Percentiles rank a stretch among this genome's conserved stretches.
These are phyloP conservation scores for Aethina tumida DNA, from an alignment of 1,140 invertebrate genomes.

Conservation along the genomic window DNA sequence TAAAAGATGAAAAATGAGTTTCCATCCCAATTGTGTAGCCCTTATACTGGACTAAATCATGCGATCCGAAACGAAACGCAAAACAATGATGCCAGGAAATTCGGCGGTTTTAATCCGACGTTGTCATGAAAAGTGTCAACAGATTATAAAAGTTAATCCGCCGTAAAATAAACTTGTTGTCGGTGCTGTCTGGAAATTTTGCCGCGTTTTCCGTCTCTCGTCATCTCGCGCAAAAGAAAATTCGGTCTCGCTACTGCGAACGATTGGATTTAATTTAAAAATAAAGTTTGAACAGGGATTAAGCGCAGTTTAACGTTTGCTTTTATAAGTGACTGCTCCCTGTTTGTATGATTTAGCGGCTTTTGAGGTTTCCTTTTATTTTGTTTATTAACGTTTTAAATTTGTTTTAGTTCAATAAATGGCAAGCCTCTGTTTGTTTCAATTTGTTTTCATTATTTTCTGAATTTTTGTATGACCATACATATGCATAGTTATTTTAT, in stretches of 20 bases:
- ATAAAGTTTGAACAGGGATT: conserved; percentile 15
- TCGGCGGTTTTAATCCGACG: conserved; percentile 17
- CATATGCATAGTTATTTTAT: too few species aligned
- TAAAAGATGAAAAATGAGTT: too few species aligned
- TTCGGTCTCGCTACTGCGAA: too few species aligned
- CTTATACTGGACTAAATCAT: too few species aligned
- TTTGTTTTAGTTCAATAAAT: too few species aligned
- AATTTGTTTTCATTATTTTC: too few species aligned
- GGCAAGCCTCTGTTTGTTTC: too few species aligned
- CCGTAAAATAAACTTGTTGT: conserved; percentile 29
- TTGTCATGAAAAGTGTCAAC: conserved; percentile 27
- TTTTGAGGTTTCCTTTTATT: conserved; percentile 14
- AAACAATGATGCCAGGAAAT: conserved; percentile 16
- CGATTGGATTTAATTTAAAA: conserved; percentile 17
- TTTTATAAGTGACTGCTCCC: too few species aligned
- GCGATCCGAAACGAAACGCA: too few species aligned
- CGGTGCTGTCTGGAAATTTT: conserved; percentile 21
- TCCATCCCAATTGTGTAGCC: too few species aligned
- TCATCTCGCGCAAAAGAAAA: conserved; percentile 8
- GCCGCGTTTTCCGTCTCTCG: conserved; percentile 16
- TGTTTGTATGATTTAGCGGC: too few species aligned
- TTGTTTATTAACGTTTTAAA: conserved; percentile 13
- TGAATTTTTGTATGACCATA: too few species aligned
- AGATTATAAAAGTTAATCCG: conserved; percentile 32
- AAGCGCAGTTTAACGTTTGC: conserved; percentile 16